Conservation (phyloP, 2,888 invertebrate species). For the Scaptodrosophila latifasciaeformis region DNA sequence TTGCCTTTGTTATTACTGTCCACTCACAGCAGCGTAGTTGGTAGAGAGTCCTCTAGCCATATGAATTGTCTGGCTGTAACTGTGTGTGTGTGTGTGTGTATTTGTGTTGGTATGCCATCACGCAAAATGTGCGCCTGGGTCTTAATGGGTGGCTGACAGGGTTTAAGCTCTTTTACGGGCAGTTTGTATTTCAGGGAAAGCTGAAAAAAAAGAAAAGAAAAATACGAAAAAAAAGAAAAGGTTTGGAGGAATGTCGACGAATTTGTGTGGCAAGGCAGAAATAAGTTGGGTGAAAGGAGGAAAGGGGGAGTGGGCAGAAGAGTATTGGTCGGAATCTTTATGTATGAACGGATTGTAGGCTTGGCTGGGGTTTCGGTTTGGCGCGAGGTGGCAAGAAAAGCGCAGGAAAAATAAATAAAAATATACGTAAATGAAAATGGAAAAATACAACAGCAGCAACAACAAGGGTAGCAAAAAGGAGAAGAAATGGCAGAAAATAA, state of each 20-base stretch:
- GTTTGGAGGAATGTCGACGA: too few relatives aligned
- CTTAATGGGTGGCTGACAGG: conserved; percentile 71
- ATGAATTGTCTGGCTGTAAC: not conserved
- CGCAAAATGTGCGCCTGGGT: conserved; percentile 60
- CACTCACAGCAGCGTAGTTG: too few relatives aligned
- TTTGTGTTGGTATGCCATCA: conserved; percentile 59
- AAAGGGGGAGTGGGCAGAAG: not conserved
- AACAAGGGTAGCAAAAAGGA: not conserved
- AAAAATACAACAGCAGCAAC: conserved; percentile 27
- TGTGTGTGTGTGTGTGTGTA: conserved; percentile 14
- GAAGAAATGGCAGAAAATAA: conserved; percentile 50
- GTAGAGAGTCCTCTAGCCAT: not conserved
- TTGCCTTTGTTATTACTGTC: conserved; percentile 16
- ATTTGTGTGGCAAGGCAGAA: too few relatives aligned
- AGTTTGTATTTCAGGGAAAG: conserved; percentile 60
- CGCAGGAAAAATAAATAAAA: conserved; percentile 3
- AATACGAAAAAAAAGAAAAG: conserved; percentile 24
- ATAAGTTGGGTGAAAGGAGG: not conserved
- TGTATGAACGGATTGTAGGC: too few relatives aligned
- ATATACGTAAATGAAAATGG: conserved; percentile 5
- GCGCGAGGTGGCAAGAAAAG: not conserved
- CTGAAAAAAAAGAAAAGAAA: conserved; percentile 10
- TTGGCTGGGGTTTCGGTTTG: not conserved
- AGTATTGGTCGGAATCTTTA: conserved; percentile 6
- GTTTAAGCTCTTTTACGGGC: conserved; percentile 69